Evolutionary conservation across 2,888 invertebrate genomes (phyloP), one percentile per base, ranked within the genome.

Genomic region (Imbricaverruca yamaguchii): DNA sequence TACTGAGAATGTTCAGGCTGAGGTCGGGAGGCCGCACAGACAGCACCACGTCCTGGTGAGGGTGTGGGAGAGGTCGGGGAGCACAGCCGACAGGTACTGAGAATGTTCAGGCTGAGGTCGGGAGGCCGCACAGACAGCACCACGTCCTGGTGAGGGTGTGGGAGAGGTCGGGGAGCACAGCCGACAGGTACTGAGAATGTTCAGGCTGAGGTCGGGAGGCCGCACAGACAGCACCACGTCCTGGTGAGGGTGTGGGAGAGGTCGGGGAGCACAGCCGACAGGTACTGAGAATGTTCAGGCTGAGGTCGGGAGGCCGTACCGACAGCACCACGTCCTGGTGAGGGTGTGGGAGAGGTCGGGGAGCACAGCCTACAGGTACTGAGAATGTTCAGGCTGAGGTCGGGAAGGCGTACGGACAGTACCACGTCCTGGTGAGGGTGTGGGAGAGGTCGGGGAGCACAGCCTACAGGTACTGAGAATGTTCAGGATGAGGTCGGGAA

Each of bases 151-250:
- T 80, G 74, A 55, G 82, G 39, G 39, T 39, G 39, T 39, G 39
- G 39, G 39, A 39, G 39, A 39, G 39, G 39, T 39, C 39, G 2
- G 39, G 39, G 2, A 39, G 39, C 39, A 39, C 39, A 39, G 39
- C 4, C 39, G 39, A 39, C 39, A 39, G 1, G 39, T 39, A 39
- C 39, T n/a, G n/a, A n/a, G n/a, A 39, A 4, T 39, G 39, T 39
- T 39, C 39, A 39, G 39, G 39, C 2, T 80, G 81, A 15, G 80
- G 79, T 53, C 23, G 78, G 55, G 80, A 81, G 53, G 74, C 80
- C 53, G 63, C 39, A 3, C 11, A 69, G 65, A 83, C 83, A 82
- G 82, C 55, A 82, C 77, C 21, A 80, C 69, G 63, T 82, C 82
- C 4, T 81, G 77, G 57, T 80, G 74, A 53, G 82, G 39, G 39